Conservation (phyloP, 2,888 invertebrate genomes). For the Euclidia mi region DNA sequence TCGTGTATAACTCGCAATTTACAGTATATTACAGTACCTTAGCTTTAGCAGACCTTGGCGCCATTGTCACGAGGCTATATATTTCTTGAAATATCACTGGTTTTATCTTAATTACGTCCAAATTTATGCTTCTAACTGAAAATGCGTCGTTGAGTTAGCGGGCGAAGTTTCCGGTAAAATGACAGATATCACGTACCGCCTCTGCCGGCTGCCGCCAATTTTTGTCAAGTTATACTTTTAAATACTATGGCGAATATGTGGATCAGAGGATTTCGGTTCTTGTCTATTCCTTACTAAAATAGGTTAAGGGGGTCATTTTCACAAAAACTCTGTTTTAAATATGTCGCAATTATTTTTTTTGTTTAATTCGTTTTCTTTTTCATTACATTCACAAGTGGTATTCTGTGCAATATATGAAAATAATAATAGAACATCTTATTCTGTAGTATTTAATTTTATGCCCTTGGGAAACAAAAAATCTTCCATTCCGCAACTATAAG, state of each 20-base stretch:
- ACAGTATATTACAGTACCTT: conserved; percentile 70
- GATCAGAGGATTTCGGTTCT: background rate
- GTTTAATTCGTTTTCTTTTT: no score
- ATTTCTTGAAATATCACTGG: conserved; percentile 35
- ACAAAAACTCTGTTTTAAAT: no score
- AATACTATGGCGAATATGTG: conserved; percentile 15
- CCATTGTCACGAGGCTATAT: conserved; percentile 70
- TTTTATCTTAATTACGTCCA: conserved; percentile 35
- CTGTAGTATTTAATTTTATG: no score
- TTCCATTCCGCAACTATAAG: no score
- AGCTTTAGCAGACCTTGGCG: conserved; percentile 79
- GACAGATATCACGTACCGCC: conserved; percentile 69
- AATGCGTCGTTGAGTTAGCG: conserved; percentile 59
- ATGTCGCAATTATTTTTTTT: no score
- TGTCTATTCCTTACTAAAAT: conserved; percentile 8
- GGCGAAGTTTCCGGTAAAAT: conserved; percentile 83
- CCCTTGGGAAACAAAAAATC: no score
- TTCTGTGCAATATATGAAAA: no score
- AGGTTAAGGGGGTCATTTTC: no score
- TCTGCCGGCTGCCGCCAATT: conserved; percentile 72
- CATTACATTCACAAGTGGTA: no score
- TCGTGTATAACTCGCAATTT: conserved; percentile 31
- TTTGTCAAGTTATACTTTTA: conserved; percentile 50
- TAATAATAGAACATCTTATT: no score
- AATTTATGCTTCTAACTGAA: conserved; percentile 40